A percentile compares a stretch with the other conserved stretches of the same genome.
Conservation (phyloP, 2,797 vertebrate genomes). For the Gorsachius magnificus region DNA sequence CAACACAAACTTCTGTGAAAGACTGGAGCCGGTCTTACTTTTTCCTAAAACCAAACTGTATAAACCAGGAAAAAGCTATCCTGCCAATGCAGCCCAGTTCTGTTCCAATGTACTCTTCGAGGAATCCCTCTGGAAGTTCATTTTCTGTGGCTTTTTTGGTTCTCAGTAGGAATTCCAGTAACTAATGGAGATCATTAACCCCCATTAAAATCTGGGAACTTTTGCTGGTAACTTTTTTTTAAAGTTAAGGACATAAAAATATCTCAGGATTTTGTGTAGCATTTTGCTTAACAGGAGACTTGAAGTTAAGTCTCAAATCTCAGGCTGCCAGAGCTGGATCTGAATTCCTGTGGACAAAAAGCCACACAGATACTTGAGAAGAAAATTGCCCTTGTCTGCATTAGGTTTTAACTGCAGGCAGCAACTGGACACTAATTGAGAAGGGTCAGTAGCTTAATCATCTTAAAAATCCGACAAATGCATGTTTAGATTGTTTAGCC, state of each 20-base stretch:
- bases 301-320: background rate
- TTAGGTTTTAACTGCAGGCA: background rate
- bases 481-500: background rate
- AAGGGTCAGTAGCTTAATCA: background rate
- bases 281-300: background rate
- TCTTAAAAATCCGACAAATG: background rate
- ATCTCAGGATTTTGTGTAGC: background rate
- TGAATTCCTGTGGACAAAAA: background rate
- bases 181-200: background rate
- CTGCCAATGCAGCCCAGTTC: background rate
- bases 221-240: background rate
- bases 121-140: slow-evolving; percentile 1
- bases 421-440: background rate
- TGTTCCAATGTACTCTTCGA: background rate
- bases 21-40: background rate
- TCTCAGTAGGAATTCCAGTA: background rate
- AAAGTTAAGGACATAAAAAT: background rate
- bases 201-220: background rate
- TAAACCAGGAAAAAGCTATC: background rate
- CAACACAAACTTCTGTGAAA: slow-evolving; percentile 33
- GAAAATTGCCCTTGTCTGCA: background rate
- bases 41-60: background rate
- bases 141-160: background rate
- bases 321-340: background rate
- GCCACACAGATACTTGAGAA: background rate